These are phyloP conservation scores for Cecropterus lyciades DNA, from an alignment of 1,140 invertebrate species.

Conservation along the genomic window DNA sequence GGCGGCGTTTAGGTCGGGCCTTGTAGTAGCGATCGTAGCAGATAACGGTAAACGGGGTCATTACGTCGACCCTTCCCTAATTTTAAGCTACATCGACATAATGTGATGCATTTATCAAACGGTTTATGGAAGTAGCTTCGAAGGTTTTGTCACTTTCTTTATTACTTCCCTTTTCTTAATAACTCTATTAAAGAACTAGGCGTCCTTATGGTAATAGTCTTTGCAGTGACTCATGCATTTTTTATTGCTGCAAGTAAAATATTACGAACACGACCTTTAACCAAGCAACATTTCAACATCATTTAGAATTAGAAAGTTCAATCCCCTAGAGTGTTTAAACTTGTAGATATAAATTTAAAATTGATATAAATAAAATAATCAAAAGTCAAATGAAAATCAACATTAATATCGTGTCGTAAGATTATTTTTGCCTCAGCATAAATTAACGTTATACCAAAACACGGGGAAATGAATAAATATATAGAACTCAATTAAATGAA, in stretches of 20 bases:
- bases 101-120: constrained; percentile 71
- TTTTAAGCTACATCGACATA: constrained; percentile 64
- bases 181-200: constrained; percentile 49
- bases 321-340: constrained; percentile 55
- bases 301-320: constrained; percentile 56
- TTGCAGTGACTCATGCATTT: neutral
- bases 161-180: constrained; percentile 66
- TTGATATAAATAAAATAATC: constrained; percentile 49
- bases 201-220: constrained; percentile 23
- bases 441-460: constrained; percentile 40
- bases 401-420: neutral
- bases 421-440: neutral
- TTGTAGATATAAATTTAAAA: constrained; percentile 61
- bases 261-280: constrained; percentile 40
- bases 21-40: constrained; percentile 63
- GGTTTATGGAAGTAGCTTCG: constrained; percentile 53
- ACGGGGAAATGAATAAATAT: constrained; percentile 56
- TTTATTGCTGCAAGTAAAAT: constrained; percentile 29
- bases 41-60: constrained; percentile 79
- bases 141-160: constrained; percentile 59
- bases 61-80: constrained; percentile 68
- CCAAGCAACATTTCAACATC: too few relatives aligned
- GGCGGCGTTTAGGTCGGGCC: constrained; percentile 56
- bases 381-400: constrained; percentile 17
- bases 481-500: constrained; percentile 52